Evolutionary conservation across 2,797 vertebrate species (phyloP).

Genomic region (Podarcis siculus): DNA sequence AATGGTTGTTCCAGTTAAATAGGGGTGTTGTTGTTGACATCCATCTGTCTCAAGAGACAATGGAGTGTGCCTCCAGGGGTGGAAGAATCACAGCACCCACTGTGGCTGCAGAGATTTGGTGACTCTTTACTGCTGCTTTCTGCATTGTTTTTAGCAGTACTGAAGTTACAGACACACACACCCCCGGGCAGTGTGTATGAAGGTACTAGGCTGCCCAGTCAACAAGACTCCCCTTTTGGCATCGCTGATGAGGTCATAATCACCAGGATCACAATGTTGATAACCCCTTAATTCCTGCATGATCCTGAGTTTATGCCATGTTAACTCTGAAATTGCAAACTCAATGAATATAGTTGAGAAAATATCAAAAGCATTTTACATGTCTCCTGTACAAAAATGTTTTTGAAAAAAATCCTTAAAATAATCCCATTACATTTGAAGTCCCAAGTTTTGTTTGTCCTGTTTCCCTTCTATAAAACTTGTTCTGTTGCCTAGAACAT

Average conservation of each 20-base stretch:
- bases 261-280: neutral
- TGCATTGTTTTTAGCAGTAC: too few relatives aligned
- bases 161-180: too few relatives aligned
- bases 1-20: too few relatives aligned
- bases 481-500: neutral
- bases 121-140: too few relatives aligned
- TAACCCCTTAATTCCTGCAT: neutral
- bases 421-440: neutral
- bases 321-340: neutral
- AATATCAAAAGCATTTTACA: neutral
- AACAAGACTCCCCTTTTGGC: too few relatives aligned
- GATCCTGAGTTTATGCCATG: neutral
- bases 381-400: neutral
- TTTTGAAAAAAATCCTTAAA: neutral
- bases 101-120: too few relatives aligned
- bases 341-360: neutral
- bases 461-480: neutral
- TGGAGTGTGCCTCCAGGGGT: too few relatives aligned
- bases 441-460: neutral
- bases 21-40: too few relatives aligned
- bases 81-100: too few relatives aligned
- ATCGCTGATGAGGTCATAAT: neutral
- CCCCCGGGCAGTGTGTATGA: too few relatives aligned
- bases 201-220: too few relatives aligned
- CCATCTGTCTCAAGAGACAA: too few relatives aligned